phyloP scores from a whole-genome alignment of 2,113 vertebrate genomes.

The Falcunculus frontatus region DNA sequence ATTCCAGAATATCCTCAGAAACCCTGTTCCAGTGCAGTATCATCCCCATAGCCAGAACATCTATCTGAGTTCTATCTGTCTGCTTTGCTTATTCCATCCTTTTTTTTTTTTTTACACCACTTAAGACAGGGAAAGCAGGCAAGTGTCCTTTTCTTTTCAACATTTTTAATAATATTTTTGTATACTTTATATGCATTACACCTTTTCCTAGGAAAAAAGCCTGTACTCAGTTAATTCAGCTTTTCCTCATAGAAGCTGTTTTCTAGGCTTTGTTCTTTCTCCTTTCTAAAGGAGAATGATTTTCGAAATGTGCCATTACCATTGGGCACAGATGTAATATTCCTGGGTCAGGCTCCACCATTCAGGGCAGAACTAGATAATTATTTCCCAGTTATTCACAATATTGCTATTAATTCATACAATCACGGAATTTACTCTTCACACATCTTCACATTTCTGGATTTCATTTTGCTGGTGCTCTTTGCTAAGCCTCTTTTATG shows the following conservation, averaged over 20 bases:
- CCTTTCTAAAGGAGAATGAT: background rate
- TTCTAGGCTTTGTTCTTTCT: background rate
- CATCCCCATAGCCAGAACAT: background rate
- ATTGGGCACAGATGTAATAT: background rate
- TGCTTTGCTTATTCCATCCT: background rate
- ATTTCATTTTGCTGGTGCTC: background rate
- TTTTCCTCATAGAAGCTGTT: background rate
- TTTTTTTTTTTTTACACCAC: background rate
- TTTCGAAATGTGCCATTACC: background rate
- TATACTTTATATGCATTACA: background rate
- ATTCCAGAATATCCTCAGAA: conserved; percentile 23
- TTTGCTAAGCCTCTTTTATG: background rate
- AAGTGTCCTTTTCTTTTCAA: background rate
- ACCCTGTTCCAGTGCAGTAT: background rate
- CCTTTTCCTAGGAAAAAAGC: background rate
- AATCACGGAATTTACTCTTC: background rate
- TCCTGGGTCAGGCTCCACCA: background rate
- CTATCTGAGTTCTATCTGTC: background rate
- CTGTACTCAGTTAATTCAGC: background rate
- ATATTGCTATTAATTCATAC: background rate
- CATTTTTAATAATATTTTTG: background rate
- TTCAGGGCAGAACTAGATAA: background rate
- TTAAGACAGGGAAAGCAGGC: background rate
- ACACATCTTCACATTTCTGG: background rate
- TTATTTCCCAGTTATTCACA: background rate